Evolutionary conservation across 2,797 vertebrate genomes (phyloP).

Genomic region (Neomorphus geoffroyi): DNA sequence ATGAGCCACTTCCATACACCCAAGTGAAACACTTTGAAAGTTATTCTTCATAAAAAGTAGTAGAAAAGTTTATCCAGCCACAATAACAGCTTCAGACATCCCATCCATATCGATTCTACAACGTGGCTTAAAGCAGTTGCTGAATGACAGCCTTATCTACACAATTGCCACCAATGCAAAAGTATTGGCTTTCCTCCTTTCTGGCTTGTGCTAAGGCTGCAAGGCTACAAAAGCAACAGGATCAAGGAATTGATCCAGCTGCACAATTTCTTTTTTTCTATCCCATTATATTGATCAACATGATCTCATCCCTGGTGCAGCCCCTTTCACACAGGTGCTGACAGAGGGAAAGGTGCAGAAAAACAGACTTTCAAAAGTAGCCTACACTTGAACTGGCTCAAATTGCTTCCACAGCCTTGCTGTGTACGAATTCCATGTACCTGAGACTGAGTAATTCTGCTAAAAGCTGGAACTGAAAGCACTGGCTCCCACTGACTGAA

Average conservation of each 20-base stretch:
- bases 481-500: background rate
- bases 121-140: background rate
- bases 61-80: background rate
- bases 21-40: background rate
- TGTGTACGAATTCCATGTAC: background rate
- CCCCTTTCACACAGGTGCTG: background rate
- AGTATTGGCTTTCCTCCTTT: background rate
- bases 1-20: background rate
- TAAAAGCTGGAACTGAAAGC: background rate
- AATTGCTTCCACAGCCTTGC: background rate
- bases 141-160: background rate
- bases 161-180: background rate
- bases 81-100: background rate
- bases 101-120: background rate
- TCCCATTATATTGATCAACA: background rate
- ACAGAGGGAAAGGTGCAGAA: background rate
- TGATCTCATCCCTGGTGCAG: background rate
- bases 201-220: background rate
- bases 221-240: background rate
- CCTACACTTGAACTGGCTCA: background rate
- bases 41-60: background rate
- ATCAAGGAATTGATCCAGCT: background rate
- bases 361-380: background rate
- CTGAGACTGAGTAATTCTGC: background rate
- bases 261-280: background rate